phyloP scores from a whole-genome alignment of 2,113 vertebrate species.

The Heliornis fulica region DNA sequence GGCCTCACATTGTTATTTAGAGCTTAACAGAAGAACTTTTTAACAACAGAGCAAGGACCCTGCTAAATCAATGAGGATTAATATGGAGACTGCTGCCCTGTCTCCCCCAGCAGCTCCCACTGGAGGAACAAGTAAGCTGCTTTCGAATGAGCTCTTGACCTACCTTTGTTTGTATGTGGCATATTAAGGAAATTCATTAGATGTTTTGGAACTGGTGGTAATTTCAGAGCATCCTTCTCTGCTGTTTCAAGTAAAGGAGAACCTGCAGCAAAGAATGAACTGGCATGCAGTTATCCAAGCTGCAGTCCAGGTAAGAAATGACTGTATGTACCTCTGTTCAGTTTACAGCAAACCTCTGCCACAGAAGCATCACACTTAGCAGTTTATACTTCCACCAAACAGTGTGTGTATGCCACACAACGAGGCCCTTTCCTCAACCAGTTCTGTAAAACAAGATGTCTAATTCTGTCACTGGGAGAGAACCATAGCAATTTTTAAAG shows the following conservation, averaged over 20 bases:
- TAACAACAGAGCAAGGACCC: neutral
- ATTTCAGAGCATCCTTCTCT: neutral
- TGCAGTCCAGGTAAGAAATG: neutral
- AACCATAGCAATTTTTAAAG: neutral
- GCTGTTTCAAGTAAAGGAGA: neutral
- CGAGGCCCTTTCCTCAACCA: neutral
- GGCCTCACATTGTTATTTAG: neutral
- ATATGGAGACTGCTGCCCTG: neutral
- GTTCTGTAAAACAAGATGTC: neutral
- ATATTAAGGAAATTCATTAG: neutral
- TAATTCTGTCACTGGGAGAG: neutral
- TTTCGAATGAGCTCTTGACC: neutral
- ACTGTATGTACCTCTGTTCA: neutral
- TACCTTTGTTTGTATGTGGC: neutral
- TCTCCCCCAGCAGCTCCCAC: neutral
- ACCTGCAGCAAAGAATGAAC: neutral
- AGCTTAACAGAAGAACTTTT: neutral
- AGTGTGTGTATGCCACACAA: neutral
- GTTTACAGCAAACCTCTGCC: neutral
- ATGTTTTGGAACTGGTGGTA: neutral
- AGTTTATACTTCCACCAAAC: neutral
- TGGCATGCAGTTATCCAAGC: neutral
- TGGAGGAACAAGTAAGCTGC: neutral
- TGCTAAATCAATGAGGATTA: neutral
- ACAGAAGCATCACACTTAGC: neutral